phyloP scores from a whole-genome alignment of 2,888 invertebrate genomes.

The Leptinotarsa tumamoca region DNA sequence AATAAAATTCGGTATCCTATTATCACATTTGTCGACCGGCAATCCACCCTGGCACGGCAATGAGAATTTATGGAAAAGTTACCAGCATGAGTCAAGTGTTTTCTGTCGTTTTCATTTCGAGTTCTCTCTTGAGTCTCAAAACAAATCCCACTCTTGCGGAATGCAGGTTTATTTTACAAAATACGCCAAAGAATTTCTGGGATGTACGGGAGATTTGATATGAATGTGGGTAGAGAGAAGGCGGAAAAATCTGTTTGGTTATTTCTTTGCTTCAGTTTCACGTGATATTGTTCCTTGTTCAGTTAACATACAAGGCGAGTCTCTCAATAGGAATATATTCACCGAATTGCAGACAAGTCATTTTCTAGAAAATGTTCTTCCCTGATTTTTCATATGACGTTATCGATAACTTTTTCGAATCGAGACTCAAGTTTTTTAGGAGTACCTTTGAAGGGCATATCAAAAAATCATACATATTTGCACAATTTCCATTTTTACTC shows the following conservation, averaged over 20 bases:
- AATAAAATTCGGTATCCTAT: background rate
- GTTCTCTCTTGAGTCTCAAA: background rate
- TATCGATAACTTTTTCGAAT: too few species aligned
- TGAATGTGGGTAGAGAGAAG: background rate
- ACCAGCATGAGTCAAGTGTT: conserved; percentile 3
- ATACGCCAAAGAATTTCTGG: background rate
- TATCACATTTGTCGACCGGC: background rate
- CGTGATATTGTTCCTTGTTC: too few species aligned
- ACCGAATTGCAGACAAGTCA: too few species aligned
- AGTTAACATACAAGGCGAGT: too few species aligned
- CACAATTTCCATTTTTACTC: too few species aligned
- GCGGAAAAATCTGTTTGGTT: background rate
- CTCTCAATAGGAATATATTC: too few species aligned
- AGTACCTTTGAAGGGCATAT: too few species aligned
- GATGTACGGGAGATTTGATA: background rate
- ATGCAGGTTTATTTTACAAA: background rate
- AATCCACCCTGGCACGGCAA: background rate
- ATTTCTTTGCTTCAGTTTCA: too few species aligned
- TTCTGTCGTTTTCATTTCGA: conserved; percentile 15
- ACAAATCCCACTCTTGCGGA: background rate
- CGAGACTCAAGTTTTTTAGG: too few species aligned
- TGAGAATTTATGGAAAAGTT: conserved; percentile 1
- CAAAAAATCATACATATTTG: too few species aligned
- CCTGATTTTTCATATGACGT: too few species aligned
- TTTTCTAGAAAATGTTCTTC: too few species aligned